Conservation (phyloP, 2,888 invertebrate species). For the Rotaria sp. region DNA sequence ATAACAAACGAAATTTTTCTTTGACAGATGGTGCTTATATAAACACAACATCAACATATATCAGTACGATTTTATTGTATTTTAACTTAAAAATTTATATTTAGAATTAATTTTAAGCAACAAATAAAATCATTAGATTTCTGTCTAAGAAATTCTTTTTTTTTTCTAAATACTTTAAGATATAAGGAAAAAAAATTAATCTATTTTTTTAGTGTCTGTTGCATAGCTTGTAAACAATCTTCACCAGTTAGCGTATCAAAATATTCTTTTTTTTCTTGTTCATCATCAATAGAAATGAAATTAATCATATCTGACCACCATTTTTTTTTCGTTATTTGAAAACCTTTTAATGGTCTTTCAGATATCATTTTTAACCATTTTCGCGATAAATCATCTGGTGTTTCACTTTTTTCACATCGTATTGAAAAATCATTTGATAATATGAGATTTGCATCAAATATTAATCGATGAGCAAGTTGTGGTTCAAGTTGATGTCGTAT, state of each 20-base stretch:
- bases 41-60: neutral
- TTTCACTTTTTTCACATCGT: neutral
- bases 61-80: too few relatives aligned
- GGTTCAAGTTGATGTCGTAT: neutral
- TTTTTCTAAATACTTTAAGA: too few relatives aligned
- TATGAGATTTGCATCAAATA: neutral
- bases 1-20: neutral
- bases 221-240: neutral
- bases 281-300: neutral
- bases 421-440: neutral
- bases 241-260: neutral
- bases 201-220: neutral
- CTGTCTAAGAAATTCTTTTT: too few relatives aligned
- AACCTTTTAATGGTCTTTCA: neutral
- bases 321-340: neutral
- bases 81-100: too few relatives aligned
- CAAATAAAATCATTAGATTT: too few relatives aligned
- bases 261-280: neutral
- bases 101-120: too few relatives aligned
- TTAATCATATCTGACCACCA: neutral
- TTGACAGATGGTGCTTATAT: neutral
- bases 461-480: neutral
- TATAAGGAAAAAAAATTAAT: neutral
- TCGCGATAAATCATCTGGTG: neutral
- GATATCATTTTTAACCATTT: neutral